Base-by-base conservation (phyloP, 2,797 vertebrate species). In the Hoplostethus atlanticus region DNA sequence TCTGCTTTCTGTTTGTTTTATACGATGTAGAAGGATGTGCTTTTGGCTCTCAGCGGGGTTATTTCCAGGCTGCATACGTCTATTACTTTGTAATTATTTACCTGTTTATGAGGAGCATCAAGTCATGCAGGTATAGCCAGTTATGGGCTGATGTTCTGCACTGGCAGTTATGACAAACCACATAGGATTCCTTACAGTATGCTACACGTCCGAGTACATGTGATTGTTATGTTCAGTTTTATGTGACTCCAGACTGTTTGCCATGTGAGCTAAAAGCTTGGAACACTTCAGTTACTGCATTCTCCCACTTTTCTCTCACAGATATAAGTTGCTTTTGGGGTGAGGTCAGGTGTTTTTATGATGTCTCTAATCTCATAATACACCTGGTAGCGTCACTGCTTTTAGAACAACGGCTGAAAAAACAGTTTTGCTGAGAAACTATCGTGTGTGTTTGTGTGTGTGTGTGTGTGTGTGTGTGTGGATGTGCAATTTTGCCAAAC, bases 1-100 rank as follows among this genome's bases (percentile, higher is more conserved):
- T 55, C 69, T 1, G 0, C 56, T 64, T 53, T 73, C 54, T 83
- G 79, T 88, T 50, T 4, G 25, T 48, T 67, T 28, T 31, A 16
- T 46, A 44, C 40, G 11, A 21, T 9, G 10, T 10, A 15, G 9
- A 15, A 16, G 21, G 57, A 50, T 30, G 6, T 54, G 38, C 15
- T 51, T 42, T 25, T 30, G 36, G 11, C 31, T 16, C 4, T 4
- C 7, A 42, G 7, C 5, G 8, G 68, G 10, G 53, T 42, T 30
- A 28, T 1, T 46, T 28, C 25, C 16, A 51, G 16, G 59, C 72
- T 48, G 6, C 30, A 63, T 70, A 30, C n/a, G 28, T 64, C 55
- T 16, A 15, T 73, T 25, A 51, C 58, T 79, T 67, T 77, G 61
- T 90, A 83, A 89, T 78, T 85, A 81, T 88, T 88, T 70, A 87